These are phyloP conservation scores for Exephanes ischioxanthus DNA, from an alignment of 2,888 invertebrate species.

Conservation along the genomic window DNA sequence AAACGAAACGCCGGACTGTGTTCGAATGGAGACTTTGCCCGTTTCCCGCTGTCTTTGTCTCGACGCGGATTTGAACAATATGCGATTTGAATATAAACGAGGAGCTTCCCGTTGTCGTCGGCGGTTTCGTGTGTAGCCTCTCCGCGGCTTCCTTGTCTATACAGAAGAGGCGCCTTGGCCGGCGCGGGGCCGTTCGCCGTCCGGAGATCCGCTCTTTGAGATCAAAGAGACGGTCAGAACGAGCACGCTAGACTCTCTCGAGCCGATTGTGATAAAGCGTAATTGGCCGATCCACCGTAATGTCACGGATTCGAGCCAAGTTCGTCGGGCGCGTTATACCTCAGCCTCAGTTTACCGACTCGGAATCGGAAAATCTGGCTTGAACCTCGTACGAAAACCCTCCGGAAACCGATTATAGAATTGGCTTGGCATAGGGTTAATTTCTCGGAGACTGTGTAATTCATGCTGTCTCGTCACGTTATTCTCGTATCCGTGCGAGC, in stretches of 20 bases:
- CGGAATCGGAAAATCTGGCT: not conserved
- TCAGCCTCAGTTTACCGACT: not conserved
- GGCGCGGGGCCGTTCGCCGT: not conserved
- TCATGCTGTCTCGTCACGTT: constrained; percentile 9
- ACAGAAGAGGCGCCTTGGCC: constrained; percentile 32
- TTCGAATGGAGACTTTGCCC: constrained; percentile 16
- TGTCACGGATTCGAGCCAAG: constrained; percentile 61
- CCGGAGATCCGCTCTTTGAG: constrained; percentile 64
- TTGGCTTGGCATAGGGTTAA: not conserved
- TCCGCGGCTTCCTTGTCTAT: constrained; percentile 22
- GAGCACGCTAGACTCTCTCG: constrained; percentile 32
- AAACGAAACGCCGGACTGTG: constrained; percentile 14
- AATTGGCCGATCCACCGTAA: constrained; percentile 62
- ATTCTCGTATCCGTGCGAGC: not conserved
- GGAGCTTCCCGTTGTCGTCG: constrained; percentile 49
- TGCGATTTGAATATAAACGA: constrained; percentile 65
- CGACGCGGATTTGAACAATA: constrained; percentile 55
- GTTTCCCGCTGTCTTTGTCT: constrained; percentile 9
- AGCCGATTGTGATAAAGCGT: constrained; percentile 60
- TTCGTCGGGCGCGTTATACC: constrained; percentile 25
- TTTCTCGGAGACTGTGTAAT: constrained; percentile 8
- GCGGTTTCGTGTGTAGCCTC: constrained; percentile 14
- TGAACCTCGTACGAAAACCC: not conserved
- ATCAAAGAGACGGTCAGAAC: constrained; percentile 51
- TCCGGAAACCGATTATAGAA: not conserved